Evolutionary conservation across 2,888 invertebrate species (phyloP).

Genomic region (Abrostola triplasia): DNA sequence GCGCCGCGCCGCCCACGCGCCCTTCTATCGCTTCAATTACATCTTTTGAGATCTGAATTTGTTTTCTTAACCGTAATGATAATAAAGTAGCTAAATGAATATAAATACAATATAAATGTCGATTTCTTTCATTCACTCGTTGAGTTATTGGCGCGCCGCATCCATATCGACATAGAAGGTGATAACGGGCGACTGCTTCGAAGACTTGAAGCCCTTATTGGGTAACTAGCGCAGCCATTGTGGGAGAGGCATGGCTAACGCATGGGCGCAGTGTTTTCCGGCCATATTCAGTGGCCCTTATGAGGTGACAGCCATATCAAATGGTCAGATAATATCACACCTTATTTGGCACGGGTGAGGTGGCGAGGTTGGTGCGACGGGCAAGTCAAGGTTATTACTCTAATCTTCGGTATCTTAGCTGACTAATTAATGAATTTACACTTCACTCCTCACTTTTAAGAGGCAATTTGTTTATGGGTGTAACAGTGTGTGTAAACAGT

Average conservation of each 20-base stretch:
- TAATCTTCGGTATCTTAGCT: conserved; percentile 15
- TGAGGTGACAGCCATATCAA: conserved; percentile 68
- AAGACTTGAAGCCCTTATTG: conserved; percentile 65
- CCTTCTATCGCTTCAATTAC: conserved; percentile 54
- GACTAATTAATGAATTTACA: conserved; percentile 22
- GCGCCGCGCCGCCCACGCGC: conserved; percentile 57
- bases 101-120: conserved; percentile 49
- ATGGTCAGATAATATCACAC: conserved; percentile 63
- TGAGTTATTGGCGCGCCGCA: conserved; percentile 44
- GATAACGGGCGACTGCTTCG: conserved; percentile 70
- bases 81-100: conserved; percentile 52
- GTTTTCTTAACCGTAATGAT: conserved; percentile 48
- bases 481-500: neutral
- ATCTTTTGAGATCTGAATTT: conserved; percentile 58
- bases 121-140: conserved; percentile 49
- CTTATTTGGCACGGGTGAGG: conserved; percentile 58
- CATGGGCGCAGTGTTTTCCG: conserved; percentile 60
- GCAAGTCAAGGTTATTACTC: conserved; percentile 53
- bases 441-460: neutral
- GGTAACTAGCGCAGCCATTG: conserved; percentile 71
- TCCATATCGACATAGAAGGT: conserved; percentile 64
- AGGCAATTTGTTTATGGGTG: neutral
- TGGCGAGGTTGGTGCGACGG: conserved; percentile 42
- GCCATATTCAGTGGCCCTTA: conserved; percentile 62
- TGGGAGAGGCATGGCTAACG: conserved; percentile 60